phyloP scores from a whole-genome alignment of 2,113 vertebrate genomes.

The Formicarius rufipectus region DNA sequence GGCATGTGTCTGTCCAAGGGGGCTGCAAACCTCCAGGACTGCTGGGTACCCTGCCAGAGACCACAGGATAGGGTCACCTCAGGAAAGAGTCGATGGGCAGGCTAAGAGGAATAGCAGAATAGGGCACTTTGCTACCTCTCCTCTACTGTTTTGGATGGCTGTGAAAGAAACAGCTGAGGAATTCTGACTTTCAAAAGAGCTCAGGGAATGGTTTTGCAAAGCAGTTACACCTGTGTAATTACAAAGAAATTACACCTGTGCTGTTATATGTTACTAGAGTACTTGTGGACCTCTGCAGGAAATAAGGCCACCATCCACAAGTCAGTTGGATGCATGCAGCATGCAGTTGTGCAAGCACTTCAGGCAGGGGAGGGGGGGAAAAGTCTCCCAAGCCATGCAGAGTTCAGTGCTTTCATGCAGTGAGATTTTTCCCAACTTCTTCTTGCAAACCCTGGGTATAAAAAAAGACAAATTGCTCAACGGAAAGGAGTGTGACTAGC shows the following conservation, averaged over 20 bases:
- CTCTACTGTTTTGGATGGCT: neutral
- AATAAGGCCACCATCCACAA: neutral
- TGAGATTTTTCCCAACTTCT: neutral
- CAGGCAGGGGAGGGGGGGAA: neutral
- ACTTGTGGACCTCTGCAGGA: neutral
- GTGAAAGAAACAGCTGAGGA: neutral
- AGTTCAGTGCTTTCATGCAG: neutral
- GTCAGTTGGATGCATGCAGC: accelerated
- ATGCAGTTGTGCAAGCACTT: neutral
- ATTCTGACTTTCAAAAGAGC: neutral
- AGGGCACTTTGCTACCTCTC: neutral
- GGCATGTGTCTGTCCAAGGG: neutral
- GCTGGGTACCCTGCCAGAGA: neutral
- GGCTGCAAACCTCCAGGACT: neutral
- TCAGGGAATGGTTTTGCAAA: neutral
- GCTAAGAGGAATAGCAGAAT: neutral
- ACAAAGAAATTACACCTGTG: neutral
- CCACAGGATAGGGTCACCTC: accelerated
- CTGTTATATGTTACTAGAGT: neutral
- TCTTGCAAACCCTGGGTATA: neutral
- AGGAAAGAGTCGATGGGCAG: neutral
- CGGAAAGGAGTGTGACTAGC: neutral
- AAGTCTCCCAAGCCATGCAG: neutral
- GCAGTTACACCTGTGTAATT: neutral
- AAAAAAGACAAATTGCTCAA: neutral